These are phyloP conservation scores for Zaprionus davidi DNA, from an alignment of 1,140 invertebrate genomes.

Conservation along the genomic window DNA sequence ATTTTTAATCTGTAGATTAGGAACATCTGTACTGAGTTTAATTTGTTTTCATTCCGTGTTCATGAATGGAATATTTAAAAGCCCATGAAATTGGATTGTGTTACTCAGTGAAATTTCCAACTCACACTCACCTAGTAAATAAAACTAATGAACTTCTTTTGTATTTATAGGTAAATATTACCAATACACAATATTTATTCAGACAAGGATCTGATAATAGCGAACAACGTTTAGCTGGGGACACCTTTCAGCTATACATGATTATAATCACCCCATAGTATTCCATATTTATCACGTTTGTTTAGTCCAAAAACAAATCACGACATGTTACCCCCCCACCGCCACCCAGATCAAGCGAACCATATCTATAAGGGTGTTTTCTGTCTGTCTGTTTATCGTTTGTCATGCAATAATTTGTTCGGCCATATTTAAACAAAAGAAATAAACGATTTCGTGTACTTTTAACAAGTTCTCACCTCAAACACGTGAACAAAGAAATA, in stretches of 20 bases:
- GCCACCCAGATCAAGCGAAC: neutral
- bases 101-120: neutral
- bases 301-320: neutral
- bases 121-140: neutral
- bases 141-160: neutral
- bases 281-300: conserved; percentile 4
- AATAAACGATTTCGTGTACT: conserved; percentile 35
- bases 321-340: neutral
- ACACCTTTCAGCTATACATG: neutral
- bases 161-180: neutral
- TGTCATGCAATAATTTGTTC: conserved; percentile 38
- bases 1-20: neutral
- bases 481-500: conserved; percentile 32
- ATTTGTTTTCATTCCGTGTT: neutral
- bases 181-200: neutral
- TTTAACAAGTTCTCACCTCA: conserved; percentile 39
- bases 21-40: neutral
- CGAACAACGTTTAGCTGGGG: neutral
- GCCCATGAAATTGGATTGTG: neutral
- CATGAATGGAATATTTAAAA: neutral
- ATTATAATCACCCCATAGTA: neutral
- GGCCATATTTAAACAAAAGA: conserved; percentile 6
- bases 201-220: neutral
- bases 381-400: neutral
- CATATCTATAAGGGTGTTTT: neutral